A percentile compares a stretch with the other conserved stretches of the same genome.
Evolutionary conservation across 2,797 vertebrate genomes (phyloP).

Genomic region (Gymnoscopelus braueri): DNA sequence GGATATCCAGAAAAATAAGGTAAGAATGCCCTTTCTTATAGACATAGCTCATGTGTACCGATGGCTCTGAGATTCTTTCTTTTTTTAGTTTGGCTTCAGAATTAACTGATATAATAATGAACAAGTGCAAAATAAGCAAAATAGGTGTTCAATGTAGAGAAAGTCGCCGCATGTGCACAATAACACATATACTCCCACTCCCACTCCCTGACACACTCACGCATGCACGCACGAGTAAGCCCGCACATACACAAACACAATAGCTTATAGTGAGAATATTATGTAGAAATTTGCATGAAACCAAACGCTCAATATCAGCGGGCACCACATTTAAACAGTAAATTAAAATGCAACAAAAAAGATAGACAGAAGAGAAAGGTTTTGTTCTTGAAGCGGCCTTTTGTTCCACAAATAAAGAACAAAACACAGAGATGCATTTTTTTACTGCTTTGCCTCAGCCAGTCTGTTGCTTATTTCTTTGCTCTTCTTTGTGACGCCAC

Average conservation of each 20-base stretch:
- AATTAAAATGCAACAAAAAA: constrained; percentile 54
- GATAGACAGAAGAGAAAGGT: constrained; percentile 77
- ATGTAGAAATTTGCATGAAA: constrained; percentile 53
- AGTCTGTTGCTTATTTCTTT: constrained; percentile 99
- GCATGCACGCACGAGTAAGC: constrained; percentile 10
- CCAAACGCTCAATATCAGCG: constrained; percentile 61
- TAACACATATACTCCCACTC: constrained; percentile 30
- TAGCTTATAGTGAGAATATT: constrained; percentile 49
- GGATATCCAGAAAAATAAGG: constrained; percentile 44
- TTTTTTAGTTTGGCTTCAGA: constrained; percentile 51
- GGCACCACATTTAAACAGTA: constrained; percentile 50
- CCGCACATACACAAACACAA: constrained; percentile 26
- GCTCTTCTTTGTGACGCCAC: constrained; percentile 92
- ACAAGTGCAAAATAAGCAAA: constrained; percentile 65
- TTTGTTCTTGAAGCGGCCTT: constrained; percentile 84
- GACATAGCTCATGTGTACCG: constrained; percentile 46
- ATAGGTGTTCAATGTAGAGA: constrained; percentile 59
- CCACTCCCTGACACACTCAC: constrained; percentile 29
- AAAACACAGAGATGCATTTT: constrained; percentile 63
- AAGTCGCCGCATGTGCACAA: constrained; percentile 62
- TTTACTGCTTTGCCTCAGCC: constrained; percentile 96
- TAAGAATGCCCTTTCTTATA: constrained; percentile 57
- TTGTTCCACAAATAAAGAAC: constrained; percentile 43
- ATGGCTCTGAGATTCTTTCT: constrained; percentile 48
- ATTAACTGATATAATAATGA: constrained; percentile 32